These are phyloP conservation scores for Zosterops hypoxanthus DNA, from an alignment of 2,113 vertebrate genomes.

Conservation along the genomic window DNA sequence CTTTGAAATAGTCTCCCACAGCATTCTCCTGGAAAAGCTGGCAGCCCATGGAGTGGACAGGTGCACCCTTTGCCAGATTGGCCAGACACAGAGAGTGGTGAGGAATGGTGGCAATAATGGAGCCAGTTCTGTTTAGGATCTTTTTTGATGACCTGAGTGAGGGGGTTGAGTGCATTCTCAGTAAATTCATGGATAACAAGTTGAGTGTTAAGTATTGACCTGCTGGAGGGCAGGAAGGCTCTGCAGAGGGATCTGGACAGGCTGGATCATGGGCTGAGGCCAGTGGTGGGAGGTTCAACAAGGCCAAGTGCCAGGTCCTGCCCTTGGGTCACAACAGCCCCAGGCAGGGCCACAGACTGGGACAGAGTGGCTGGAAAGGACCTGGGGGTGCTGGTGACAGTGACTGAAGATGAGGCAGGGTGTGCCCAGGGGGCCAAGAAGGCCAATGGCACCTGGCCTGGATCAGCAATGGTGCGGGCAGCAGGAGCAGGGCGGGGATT, in stretches of 20 bases:
- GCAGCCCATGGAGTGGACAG: too few species aligned
- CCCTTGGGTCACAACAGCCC: background rate
- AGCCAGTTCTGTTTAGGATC: background rate
- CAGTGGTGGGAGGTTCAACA: background rate
- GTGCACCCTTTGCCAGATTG: background rate
- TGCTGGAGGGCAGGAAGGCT: background rate
- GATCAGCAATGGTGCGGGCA: background rate
- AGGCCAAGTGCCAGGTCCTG: accelerated
- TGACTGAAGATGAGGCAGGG: background rate
- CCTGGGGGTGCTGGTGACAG: background rate
- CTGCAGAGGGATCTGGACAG: background rate
- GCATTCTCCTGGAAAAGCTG: background rate
- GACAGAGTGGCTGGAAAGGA: background rate
- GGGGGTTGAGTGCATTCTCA: background rate
- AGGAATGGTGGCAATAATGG: too few species aligned
- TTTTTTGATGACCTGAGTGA: background rate
- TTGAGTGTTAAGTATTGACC: background rate
- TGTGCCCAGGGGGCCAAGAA: background rate
- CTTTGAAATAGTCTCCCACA: background rate
- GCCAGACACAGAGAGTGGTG: background rate
- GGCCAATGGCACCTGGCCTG: background rate
- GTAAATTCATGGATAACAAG: background rate
- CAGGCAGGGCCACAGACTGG: background rate
- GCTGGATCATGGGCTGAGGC: background rate
- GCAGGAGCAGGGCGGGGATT: background rate